Evolutionary conservation across 2,888 invertebrate species (phyloP).

Genomic region (Pandemis heparana): DNA sequence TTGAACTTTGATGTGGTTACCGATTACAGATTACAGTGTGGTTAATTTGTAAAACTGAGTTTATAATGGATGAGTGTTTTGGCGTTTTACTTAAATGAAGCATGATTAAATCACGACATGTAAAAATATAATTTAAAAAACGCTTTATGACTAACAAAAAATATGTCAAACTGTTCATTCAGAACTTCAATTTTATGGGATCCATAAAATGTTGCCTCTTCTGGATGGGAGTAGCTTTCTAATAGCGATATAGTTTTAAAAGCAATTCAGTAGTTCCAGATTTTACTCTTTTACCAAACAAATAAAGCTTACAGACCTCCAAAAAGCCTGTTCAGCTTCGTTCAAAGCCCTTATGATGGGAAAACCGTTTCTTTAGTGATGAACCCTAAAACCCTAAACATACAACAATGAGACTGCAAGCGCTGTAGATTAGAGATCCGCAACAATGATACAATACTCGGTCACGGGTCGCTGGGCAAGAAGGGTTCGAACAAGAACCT

Average conservation of each 20-base stretch:
- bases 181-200: too few relatives aligned
- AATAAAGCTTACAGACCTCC: too few relatives aligned
- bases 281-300: too few relatives aligned
- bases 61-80: neutral
- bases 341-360: neutral
- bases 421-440: neutral
- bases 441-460: constrained; percentile 7
- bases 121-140: too few relatives aligned
- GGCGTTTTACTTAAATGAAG: neutral
- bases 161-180: too few relatives aligned
- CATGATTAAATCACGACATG: too few relatives aligned
- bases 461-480: neutral
- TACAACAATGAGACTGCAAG: constrained; percentile 6
- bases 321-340: neutral
- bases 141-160: too few relatives aligned
- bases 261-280: too few relatives aligned
- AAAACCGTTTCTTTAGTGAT: neutral
- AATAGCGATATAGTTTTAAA: too few relatives aligned
- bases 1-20: neutral
- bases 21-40: neutral
- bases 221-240: too few relatives aligned
- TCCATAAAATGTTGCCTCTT: too few relatives aligned
- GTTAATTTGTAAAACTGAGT: neutral
- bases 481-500: neutral
- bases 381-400: neutral